These are phyloP conservation scores for Cyprinodon variegatus DNA, from an alignment of 2,113 vertebrate genomes.

Conservation along the genomic window DNA sequence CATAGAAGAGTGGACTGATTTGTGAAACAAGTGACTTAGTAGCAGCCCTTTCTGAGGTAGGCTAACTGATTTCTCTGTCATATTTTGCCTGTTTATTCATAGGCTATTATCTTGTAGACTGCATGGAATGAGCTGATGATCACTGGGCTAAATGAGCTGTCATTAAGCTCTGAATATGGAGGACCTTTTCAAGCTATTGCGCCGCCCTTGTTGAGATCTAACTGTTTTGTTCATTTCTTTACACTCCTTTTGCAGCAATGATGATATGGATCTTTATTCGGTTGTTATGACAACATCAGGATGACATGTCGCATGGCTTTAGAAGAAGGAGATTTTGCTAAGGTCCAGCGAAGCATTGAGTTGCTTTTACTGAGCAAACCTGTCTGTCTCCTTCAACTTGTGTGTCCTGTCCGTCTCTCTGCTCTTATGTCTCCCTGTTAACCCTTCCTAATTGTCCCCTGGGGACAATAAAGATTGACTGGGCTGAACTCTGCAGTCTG, in stretches of 20 bases:
- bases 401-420: constrained; percentile 11
- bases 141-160: background rate
- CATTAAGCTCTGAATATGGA: rapidly evolving
- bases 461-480: constrained; percentile 48
- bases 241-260: rapidly evolving
- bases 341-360: constrained; percentile 8
- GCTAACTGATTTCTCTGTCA: background rate
- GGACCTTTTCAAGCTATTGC: background rate
- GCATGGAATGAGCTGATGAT: background rate
- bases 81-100: background rate
- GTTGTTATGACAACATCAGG: constrained; percentile 43
- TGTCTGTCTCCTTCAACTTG: background rate
- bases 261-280: constrained; percentile 1
- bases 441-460: constrained; percentile 55
- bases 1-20: background rate
- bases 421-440: background rate
- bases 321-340: background rate
- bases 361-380: background rate
- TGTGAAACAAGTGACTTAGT: background rate
- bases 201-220: background rate
- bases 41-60: background rate
- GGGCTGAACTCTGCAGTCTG: constrained; percentile 39
- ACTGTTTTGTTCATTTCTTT: rapidly evolving
- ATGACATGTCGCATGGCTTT: background rate
- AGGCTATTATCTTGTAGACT: background rate